Conservation (phyloP, 1,140 invertebrate species). For the Homalodisca vitripennis region DNA sequence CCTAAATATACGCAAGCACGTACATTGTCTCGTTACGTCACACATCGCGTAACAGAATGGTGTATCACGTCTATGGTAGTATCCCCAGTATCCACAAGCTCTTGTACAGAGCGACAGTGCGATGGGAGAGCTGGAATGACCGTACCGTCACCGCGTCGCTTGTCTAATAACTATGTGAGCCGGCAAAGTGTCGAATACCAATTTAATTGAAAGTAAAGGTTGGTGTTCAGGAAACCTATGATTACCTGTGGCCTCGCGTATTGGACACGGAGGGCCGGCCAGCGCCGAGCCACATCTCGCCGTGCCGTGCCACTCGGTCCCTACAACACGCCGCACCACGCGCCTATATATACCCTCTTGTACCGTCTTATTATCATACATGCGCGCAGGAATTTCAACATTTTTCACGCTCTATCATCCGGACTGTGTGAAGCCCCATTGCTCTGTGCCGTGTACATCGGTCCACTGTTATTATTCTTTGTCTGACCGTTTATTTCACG, state of each 20-base stretch:
- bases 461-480: conserved; percentile 23
- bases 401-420: conserved; percentile 21
- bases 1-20: no score
- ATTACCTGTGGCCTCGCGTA: neutral
- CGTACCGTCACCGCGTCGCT: no score
- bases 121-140: no score
- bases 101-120: no score
- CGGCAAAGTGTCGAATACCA: conserved; percentile 11
- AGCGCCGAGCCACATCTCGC: neutral
- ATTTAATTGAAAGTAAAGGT: conserved; percentile 27
- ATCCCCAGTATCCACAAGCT: no score
- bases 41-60: no score
- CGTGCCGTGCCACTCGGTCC: neutral
- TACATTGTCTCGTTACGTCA: no score
- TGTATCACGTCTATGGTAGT: no score
- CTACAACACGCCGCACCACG: no score
- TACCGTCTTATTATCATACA: conserved; percentile 27
- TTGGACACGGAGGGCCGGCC: conserved; percentile 8
- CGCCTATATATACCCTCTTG: conserved; percentile 23
- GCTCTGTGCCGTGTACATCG: conserved; percentile 13
- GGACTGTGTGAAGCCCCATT: conserved; percentile 17
- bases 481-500: conserved; percentile 22
- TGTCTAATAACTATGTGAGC: conserved; percentile 1
- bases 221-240: neutral
- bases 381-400: conserved; percentile 26